Conservation (phyloP, 2,113 vertebrate species). For the Strix uralensis region DNA sequence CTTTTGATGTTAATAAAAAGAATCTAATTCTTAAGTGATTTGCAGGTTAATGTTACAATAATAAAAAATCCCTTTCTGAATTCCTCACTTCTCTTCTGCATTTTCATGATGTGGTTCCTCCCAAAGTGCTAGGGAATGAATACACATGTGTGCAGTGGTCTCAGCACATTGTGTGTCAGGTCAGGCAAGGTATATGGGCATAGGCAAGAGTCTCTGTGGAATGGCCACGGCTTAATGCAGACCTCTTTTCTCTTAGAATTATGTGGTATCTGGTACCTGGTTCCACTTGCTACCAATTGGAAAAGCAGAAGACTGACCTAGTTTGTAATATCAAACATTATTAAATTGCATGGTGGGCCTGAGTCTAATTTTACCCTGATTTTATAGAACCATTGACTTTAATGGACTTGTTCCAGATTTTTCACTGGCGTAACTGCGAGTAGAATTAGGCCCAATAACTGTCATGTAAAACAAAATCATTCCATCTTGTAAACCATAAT, state of each 20-base stretch:
- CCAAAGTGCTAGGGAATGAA: neutral
- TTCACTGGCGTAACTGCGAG: neutral
- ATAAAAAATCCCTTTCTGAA: neutral
- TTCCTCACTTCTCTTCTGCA: neutral
- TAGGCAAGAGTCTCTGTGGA: neutral
- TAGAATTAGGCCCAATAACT: constrained; percentile 27
- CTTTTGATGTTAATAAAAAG: neutral
- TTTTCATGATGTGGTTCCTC: neutral
- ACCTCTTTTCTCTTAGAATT: neutral
- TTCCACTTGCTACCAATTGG: neutral
- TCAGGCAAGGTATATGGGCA: neutral
- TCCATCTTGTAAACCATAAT: constrained; percentile 27
- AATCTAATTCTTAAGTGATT: neutral
- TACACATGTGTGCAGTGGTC: neutral
- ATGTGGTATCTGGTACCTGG: neutral
- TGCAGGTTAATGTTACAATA: neutral
- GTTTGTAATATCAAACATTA: neutral
- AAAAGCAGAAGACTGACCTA: neutral
- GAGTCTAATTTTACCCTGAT: constrained; percentile 1
- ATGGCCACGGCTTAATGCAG: neutral
- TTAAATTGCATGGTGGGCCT: neutral
- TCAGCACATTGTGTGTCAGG: neutral
- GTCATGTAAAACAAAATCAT: constrained; percentile 40
- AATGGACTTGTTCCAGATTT: constrained; percentile 26
- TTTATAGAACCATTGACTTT: constrained; percentile 1